Evolutionary conservation across 2,113 vertebrate genomes (phyloP).

Genomic region (Glareola pratincola): DNA sequence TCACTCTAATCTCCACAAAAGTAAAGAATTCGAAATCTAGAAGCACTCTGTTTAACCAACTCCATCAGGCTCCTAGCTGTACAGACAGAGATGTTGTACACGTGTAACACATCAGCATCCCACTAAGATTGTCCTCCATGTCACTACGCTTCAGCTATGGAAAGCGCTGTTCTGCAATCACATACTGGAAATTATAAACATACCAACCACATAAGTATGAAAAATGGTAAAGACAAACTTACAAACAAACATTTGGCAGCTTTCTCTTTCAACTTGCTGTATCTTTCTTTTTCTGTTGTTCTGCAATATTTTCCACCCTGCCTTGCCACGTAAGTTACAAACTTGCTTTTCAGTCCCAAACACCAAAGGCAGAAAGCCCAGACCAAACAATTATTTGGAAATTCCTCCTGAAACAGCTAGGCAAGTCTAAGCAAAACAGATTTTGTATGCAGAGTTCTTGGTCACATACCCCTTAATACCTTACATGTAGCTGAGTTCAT

Average conservation of each 20-base stretch:
- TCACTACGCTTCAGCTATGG: background rate
- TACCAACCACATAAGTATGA: background rate
- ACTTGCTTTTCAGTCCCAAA: background rate
- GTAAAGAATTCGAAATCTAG: accelerated
- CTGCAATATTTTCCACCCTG: constrained; percentile 30
- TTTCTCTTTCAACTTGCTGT: background rate
- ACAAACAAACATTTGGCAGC: background rate
- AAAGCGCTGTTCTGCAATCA: background rate
- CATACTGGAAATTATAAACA: background rate
- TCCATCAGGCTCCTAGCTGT: background rate
- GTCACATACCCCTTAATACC: background rate
- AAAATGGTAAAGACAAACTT: background rate
- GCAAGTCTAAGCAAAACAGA: background rate
- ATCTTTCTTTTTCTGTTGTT: constrained; percentile 11
- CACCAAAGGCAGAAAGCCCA: background rate
- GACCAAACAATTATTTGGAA: background rate
- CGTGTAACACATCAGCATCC: accelerated
- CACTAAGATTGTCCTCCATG: accelerated
- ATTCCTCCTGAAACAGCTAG: background rate
- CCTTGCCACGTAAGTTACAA: constrained; percentile 57
- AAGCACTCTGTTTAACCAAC: background rate
- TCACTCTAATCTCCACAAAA: background rate
- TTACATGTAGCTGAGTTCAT: background rate
- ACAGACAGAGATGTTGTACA: background rate
- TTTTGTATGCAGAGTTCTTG: background rate